Conservation (phyloP, 2,888 invertebrate species). For the Yponomeuta cagnagella region DNA sequence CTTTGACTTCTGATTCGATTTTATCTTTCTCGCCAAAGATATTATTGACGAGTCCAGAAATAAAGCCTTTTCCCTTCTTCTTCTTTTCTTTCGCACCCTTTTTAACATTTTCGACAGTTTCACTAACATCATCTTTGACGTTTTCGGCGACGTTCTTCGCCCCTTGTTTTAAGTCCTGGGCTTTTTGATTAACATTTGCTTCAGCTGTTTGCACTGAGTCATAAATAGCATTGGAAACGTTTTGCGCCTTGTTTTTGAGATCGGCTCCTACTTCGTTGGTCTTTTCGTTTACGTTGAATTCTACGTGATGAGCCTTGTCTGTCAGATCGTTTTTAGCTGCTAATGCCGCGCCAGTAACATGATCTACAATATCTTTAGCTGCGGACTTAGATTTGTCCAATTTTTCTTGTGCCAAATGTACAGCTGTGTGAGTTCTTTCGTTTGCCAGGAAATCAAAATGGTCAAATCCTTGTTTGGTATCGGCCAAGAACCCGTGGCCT, state of each 20-base stretch:
- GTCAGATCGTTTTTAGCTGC: conserved; percentile 46
- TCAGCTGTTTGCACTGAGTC: conserved; percentile 26
- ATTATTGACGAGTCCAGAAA: conserved; percentile 61
- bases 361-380: conserved; percentile 45
- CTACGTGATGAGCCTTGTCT: conserved; percentile 56
- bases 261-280: conserved; percentile 26
- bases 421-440: conserved; percentile 38
- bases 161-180: conserved; percentile 41
- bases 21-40: conserved; percentile 68
- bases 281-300: conserved; percentile 49
- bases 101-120: conserved; percentile 47
- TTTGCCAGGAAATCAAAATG: conserved; percentile 34
- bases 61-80: conserved; percentile 64
- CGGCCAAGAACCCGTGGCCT: conserved; percentile 37
- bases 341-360: conserved; percentile 46
- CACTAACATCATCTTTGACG: conserved; percentile 39
- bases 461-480: conserved; percentile 36
- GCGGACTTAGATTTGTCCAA: conserved; percentile 40
- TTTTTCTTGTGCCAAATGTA: conserved; percentile 39
- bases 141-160: conserved; percentile 42
- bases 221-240: conserved; percentile 44
- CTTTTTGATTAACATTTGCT: conserved; percentile 27
- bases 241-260: conserved; percentile 45
- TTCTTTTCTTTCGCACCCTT: conserved; percentile 60
- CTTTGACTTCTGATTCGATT: conserved; percentile 57